These are phyloP conservation scores for Junonia oenone DNA, from an alignment of 2,888 invertebrate species.

Conservation along the genomic window DNA sequence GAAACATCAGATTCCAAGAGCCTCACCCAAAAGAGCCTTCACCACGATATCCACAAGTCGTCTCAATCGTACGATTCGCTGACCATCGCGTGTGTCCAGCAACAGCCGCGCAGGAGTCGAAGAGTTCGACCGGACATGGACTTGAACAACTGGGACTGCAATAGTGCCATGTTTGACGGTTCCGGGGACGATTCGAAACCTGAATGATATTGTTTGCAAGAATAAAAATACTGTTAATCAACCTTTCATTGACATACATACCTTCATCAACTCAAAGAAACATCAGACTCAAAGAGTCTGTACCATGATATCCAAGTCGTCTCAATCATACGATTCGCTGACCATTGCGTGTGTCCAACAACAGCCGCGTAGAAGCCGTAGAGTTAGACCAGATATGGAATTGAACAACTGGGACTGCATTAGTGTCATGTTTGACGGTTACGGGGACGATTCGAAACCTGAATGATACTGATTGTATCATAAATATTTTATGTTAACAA, in stretches of 20 bases:
- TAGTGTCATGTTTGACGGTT: constrained; percentile 19
- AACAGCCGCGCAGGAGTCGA: constrained; percentile 41
- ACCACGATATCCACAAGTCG: constrained; percentile 29
- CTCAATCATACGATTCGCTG: constrained; percentile 35
- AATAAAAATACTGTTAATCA: constrained; percentile 1
- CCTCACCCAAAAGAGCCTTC: constrained; percentile 8
- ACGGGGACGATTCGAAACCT: constrained; percentile 35
- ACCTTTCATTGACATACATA: too few relatives aligned
- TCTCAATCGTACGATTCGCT: constrained; percentile 35
- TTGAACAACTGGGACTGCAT: constrained; percentile 28
- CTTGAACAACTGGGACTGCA: constrained; percentile 29
- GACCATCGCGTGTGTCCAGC: constrained; percentile 41
- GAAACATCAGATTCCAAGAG: too few relatives aligned
- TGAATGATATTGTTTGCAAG: constrained; percentile 16
- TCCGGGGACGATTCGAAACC: constrained; percentile 34
- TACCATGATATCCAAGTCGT: constrained; percentile 29
- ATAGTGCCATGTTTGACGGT: constrained; percentile 16
- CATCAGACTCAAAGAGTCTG: constrained; percentile 8
- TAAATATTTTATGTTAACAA: neutral
- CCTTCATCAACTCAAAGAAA: too few relatives aligned
- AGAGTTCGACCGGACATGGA: constrained; percentile 28
- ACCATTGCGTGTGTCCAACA: constrained; percentile 41
- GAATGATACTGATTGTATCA: too few relatives aligned
- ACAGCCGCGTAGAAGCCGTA: constrained; percentile 40
- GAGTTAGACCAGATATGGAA: constrained; percentile 28